Percentiles rank a stretch among this genome's conserved stretches.
phyloP scores from a whole-genome alignment of 2,113 vertebrate species.

The Ramphastos sulfuratus region DNA sequence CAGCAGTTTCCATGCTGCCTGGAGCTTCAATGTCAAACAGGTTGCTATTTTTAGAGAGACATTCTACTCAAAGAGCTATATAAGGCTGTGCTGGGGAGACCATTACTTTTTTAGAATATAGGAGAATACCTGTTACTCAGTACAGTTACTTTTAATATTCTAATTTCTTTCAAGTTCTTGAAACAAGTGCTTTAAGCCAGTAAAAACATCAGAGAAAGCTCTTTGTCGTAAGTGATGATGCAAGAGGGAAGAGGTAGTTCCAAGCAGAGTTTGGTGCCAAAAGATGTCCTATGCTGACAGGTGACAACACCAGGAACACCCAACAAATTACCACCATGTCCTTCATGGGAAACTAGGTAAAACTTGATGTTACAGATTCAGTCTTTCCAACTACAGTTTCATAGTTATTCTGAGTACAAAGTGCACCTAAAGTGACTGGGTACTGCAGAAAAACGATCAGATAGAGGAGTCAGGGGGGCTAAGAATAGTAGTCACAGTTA shows the following conservation, averaged over 20 bases:
- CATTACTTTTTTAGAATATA: conserved; percentile 10
- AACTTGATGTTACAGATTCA: neutral
- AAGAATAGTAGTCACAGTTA: neutral
- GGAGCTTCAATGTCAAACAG: conserved; percentile 34
- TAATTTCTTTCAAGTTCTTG: neutral
- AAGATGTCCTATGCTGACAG: neutral
- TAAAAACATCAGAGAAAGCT: neutral
- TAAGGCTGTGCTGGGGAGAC: conserved; percentile 51
- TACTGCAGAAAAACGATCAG: neutral
- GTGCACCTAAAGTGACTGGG: neutral
- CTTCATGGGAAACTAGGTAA: neutral
- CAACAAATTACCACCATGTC: neutral
- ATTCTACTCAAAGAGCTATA: conserved; percentile 62
- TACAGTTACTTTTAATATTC: neutral
- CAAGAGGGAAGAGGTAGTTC: neutral
- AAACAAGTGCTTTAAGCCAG: neutral
- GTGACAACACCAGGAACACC: neutral
- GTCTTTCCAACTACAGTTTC: neutral
- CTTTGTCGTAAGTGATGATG: neutral
- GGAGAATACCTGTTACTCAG: neutral
- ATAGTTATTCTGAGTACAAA: neutral
- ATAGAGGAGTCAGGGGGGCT: neutral
- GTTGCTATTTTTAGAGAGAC: conserved; percentile 72
- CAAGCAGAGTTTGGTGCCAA: neutral
- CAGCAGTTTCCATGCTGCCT: conserved; percentile 60